Conservation (phyloP, 37 sponge, comb jelly and placozoan genomes). For the Cliona cf. orientalis region DNA sequence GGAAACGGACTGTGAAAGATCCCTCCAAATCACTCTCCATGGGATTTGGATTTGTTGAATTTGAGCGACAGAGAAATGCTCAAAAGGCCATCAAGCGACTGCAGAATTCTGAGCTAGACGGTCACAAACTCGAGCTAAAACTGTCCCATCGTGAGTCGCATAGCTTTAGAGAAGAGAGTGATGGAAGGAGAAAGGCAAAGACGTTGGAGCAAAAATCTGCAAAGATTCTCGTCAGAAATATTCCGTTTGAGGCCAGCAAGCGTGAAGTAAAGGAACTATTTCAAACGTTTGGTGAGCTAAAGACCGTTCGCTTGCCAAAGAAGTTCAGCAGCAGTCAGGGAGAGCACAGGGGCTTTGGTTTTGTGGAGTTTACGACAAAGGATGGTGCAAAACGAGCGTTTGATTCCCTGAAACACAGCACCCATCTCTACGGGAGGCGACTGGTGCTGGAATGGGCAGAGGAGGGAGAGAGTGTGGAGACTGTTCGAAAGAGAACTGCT, state of each 20-base stretch:
- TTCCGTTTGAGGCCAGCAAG: conserved; percentile 95
- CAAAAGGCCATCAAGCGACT: conserved; percentile 81
- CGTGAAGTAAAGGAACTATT: conserved; percentile 87
- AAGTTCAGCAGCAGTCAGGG: conserved; percentile 73
- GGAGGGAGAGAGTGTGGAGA: conserved; percentile 88
- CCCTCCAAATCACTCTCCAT: conserved; percentile 75
- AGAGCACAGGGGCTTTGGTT: conserved; percentile 94
- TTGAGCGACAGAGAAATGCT: conserved; percentile 48
- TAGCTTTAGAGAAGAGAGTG: neutral
- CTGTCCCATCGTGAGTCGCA: conserved; percentile 51
- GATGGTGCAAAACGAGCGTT: conserved; percentile 91
- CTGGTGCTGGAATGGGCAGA: conserved; percentile 97
- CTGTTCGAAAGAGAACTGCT: conserved; percentile 82
- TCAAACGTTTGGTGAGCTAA: conserved; percentile 88
- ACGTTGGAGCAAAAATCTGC: conserved; percentile 41
- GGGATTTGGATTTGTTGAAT: conserved; percentile 98
- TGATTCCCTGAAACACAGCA: conserved; percentile 80
- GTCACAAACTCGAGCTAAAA: conserved; percentile 89
- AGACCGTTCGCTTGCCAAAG: conserved; percentile 88
- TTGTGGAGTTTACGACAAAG: conserved; percentile 91
- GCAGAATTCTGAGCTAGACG: conserved; percentile 79
- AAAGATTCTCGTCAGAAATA: conserved; percentile 87
- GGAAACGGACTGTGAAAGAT: conserved; percentile 74
- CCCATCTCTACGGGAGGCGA: conserved; percentile 96
- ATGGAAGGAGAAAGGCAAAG: conserved; percentile 14